Evolutionary conservation across 2,888 invertebrate species (phyloP), one percentile per base, ranked within the genome.

Genomic region (Eristalis arbustorum): DNA sequence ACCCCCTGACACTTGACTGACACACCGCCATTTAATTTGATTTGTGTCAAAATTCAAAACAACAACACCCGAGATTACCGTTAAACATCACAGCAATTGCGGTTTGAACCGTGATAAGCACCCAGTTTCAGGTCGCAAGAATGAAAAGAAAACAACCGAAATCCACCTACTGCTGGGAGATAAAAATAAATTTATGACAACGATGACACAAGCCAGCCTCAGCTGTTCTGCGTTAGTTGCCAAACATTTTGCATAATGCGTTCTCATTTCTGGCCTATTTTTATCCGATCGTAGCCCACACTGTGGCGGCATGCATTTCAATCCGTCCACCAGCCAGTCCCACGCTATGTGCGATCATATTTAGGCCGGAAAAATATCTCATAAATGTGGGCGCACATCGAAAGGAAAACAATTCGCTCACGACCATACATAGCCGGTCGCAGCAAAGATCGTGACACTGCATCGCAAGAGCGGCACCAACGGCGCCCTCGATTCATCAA

Each of bases 401-500:
- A 77, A 57, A 42, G 63, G 22, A 22, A 57, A 57, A n/a, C 69
- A 59, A 18, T 62, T 62, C 62, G 23, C 28, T 31, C 62, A 49
- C 18, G 28, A 3, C 31, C 18, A 31, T 62, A 10, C n/a, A 31
- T 31, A 62, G 62, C 10, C 13, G 14, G 11, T 11, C 11, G 25
- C 5, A 5, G 31, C 31, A 31, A 8, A 73, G 62, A 72, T 62
- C 42, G 42, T 49, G 49, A 59, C 31, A 40, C 13, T 42, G 25
- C 14, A 64, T 13, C 5, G 13, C 56, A 18, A 5, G 64, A 67
- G 62, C 62, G 56, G 73, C 71, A 84, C 75, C 80, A 80, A 75
- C 72, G 75, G n/a, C n/a, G n/a, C n/a, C 81, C 77, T 66, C 59
- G 62, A 71, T 72, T 75, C 76, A 73, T 84, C 84, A 76, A 81